Percentiles rank a stretch among this genome's conserved stretches.
Conservation (phyloP, 2,797 vertebrate species). For the Argyrosomus regius region DNA sequence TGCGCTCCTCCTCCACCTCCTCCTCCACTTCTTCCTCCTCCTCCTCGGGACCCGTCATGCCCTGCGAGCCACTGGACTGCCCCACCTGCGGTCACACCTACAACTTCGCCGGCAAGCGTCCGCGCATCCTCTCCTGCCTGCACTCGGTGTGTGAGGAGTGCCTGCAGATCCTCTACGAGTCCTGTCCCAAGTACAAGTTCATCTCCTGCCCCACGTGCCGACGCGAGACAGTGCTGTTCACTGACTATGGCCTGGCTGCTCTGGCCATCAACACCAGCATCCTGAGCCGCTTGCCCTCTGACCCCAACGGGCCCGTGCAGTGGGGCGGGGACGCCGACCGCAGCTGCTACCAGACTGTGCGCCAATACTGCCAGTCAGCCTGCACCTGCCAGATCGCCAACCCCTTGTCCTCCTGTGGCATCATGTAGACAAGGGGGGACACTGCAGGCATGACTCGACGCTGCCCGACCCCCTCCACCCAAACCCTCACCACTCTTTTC, state of each 20-base stretch:
- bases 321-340: constrained; percentile 97
- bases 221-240: constrained; percentile 98
- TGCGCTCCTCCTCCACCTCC: constrained; percentile 88
- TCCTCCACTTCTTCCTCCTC: constrained; percentile 81
- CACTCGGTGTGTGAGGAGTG: constrained; percentile 99
- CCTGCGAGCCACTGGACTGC: constrained; percentile 96
- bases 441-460: constrained; percentile 64
- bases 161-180: constrained; percentile 99
- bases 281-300: constrained; percentile 94
- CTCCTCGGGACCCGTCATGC: constrained; percentile 86
- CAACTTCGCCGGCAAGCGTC: constrained; percentile 95
- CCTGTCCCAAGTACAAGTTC: constrained; percentile 99
- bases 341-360: constrained; percentile 99
- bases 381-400: constrained; percentile 98
- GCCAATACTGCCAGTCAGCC: constrained; percentile 98
- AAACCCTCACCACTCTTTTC: constrained; percentile 54
- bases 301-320: constrained; percentile 91
- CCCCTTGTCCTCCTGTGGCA: constrained; percentile 96
- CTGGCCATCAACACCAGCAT: constrained; percentile 99
- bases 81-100: constrained; percentile 98
- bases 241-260: constrained; percentile 97
- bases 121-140: constrained; percentile 97
- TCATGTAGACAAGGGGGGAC: constrained; percentile 90
- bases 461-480: constrained; percentile 28
- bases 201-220: constrained; percentile 98